Evolutionary conservation across 1,140 invertebrate genomes (phyloP), one percentile per base, ranked within the genome.

Genomic region (Caenorhabditis latens): DNA sequence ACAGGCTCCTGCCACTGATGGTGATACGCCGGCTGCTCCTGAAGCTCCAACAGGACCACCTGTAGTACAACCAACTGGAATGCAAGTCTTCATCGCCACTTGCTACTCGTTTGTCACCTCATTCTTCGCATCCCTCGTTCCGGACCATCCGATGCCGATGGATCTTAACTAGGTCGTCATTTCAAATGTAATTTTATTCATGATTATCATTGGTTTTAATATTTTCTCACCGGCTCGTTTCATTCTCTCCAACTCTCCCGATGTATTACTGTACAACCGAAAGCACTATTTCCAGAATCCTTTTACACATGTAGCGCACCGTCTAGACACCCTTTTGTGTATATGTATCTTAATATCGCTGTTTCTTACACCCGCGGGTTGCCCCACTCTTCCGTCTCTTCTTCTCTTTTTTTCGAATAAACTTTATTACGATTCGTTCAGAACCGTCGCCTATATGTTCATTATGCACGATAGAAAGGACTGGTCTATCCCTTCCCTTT

Each of bases 371-470:
- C n/a, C 32, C 24, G 71, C 71, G 71, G 71, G 71, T 79, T 24
- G 13, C 71, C 71, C 71, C 32, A 32, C 32, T 14, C 32, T 13
- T 48, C 67, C n/a, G 11, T 32, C 65, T 40, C 46, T 79, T 79
- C n/a, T 50, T n/a, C 19, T n/a, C 42, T 79, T 79, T 24, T 75
- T 79, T 79, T 50, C 71, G 46, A 79, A 79, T 79, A 79, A 79
- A 79, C 71, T 79, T 79, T 79, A 79, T 79, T 79, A 50, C 46
- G 46, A 79, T 79, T 79, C 46, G 71, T 79, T 79, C 71, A 79
- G 71, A 79, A 79, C 71, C 46, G 71, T 79, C 43, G n/a, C 71
- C 71, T 32, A 21, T 48, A 79, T 21, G 43, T 50, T 42, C 21
- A 79, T 79, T 79, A 79, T 79, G 71, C 71, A 79, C 71, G 71